Evolutionary conservation across 2,888 invertebrate genomes (phyloP).

Genomic region (Hirtodrosophila alboralis): DNA sequence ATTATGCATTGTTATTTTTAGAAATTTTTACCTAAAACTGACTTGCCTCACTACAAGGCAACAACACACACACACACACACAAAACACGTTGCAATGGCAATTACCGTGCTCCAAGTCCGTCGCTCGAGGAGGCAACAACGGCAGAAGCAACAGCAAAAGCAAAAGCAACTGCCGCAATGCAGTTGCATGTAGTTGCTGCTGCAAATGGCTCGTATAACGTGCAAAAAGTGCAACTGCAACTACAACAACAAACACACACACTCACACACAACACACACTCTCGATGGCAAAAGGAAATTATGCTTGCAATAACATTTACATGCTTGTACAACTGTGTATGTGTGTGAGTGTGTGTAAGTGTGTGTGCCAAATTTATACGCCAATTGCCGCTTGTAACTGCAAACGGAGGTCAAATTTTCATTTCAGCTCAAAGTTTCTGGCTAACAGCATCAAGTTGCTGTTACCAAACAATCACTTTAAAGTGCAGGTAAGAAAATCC

Average conservation of each 20-base stretch:
- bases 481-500: slow-evolving; percentile 38
- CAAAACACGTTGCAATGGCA: slow-evolving; percentile 51
- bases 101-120: slow-evolving; percentile 57
- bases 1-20: slow-evolving; percentile 79
- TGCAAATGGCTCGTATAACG: slow-evolving; percentile 78
- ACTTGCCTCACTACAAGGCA: slow-evolving; percentile 36
- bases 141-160: slow-evolving; percentile 20
- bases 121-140: slow-evolving; percentile 13
- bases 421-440: slow-evolving; percentile 51
- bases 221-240: slow-evolving; percentile 77
- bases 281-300: slow-evolving; percentile 71
- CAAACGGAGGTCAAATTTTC: slow-evolving; percentile 65
- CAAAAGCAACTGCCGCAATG: slow-evolving; percentile 68
- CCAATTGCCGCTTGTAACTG: slow-evolving; percentile 64
- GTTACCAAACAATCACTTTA: not conserved
- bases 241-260: slow-evolving; percentile 36
- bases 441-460: slow-evolving; percentile 43
- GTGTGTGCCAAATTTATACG: slow-evolving; percentile 62
- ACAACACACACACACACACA: no score
- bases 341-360: slow-evolving; percentile 35
- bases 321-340: slow-evolving; percentile 50
- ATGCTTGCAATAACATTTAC: slow-evolving; percentile 81
- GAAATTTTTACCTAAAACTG: slow-evolving; percentile 67
- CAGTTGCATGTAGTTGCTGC: slow-evolving; percentile 75
- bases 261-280: slow-evolving; percentile 33